Percentiles rank a stretch among this genome's conserved stretches.
phyloP scores from a whole-genome alignment of 2,113 vertebrate species.

The Dicrurus megarhynchus region DNA sequence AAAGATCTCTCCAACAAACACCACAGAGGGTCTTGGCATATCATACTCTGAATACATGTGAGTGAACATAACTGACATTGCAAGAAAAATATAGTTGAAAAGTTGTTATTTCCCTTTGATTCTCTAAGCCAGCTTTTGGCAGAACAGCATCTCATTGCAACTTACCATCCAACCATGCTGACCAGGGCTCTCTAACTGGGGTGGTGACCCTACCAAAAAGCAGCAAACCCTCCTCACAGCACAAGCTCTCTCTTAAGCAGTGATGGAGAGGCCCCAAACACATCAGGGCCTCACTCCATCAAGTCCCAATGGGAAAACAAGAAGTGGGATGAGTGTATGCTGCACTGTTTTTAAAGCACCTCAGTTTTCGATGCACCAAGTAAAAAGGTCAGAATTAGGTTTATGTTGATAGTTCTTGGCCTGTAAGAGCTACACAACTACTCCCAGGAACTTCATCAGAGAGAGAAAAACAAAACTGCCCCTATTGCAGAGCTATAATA shows the following conservation, averaged over 20 bases:
- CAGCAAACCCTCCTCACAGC: background rate
- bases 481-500: background rate
- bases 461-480: background rate
- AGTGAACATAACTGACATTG: background rate
- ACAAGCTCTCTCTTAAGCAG: background rate
- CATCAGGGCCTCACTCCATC: background rate
- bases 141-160: background rate
- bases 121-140: background rate
- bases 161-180: fast-evolving
- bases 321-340: background rate
- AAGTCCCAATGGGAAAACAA: background rate
- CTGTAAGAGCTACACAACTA: background rate
- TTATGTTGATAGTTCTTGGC: background rate
- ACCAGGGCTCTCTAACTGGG: background rate
- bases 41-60: background rate
- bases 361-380: fast-evolving
- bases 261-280: background rate
- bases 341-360: background rate
- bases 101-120: background rate
- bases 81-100: background rate
- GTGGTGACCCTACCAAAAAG: background rate
- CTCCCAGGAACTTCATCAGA: background rate
- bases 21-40: background rate
- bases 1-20: background rate
- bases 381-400: background rate